phyloP scores from a whole-genome alignment of 2,797 vertebrate genomes.

The Chloroceryle amazona region DNA sequence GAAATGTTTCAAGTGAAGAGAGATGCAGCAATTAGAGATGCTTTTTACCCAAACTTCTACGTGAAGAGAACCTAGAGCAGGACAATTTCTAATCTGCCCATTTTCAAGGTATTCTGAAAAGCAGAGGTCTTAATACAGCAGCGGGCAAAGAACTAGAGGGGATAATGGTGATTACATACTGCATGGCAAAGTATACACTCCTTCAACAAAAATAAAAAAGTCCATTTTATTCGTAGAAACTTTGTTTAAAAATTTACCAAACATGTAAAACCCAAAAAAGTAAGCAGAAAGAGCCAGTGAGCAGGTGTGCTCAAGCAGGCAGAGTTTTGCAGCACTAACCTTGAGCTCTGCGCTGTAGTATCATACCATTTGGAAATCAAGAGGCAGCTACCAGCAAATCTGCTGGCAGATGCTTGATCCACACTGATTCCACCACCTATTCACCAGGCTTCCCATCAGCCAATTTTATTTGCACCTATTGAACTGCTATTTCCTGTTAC shows the following conservation, averaged over 20 bases:
- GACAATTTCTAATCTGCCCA: not conserved
- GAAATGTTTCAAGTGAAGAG: constrained; percentile 12
- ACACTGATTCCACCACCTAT: not conserved
- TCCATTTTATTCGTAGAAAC: constrained; percentile 70
- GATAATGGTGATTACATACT: constrained; percentile 1
- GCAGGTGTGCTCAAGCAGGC: constrained; percentile 1
- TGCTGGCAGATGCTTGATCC: not conserved
- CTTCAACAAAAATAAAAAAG: constrained; percentile 64
- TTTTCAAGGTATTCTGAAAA: constrained; percentile 31
- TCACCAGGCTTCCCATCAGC: not conserved
- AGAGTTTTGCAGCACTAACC: constrained; percentile 37
- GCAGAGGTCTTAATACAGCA: constrained; percentile 1
- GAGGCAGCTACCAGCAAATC: not conserved
- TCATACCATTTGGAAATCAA: not conserved
- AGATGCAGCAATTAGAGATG: not conserved
- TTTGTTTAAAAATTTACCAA: constrained; percentile 72
- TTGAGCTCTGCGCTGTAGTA: constrained; percentile 7
- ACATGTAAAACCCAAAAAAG: constrained; percentile 17
- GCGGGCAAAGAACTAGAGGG: constrained; percentile 21
- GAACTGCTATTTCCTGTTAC: not conserved
- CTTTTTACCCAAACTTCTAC: not conserved
- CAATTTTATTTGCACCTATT: not conserved
- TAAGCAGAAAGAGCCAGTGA: constrained; percentile 58
- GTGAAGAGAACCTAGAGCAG: not conserved
- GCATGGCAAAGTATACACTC: constrained; percentile 52